Conservation (phyloP, 2,113 vertebrate species). For the Ramphastos sulfuratus region DNA sequence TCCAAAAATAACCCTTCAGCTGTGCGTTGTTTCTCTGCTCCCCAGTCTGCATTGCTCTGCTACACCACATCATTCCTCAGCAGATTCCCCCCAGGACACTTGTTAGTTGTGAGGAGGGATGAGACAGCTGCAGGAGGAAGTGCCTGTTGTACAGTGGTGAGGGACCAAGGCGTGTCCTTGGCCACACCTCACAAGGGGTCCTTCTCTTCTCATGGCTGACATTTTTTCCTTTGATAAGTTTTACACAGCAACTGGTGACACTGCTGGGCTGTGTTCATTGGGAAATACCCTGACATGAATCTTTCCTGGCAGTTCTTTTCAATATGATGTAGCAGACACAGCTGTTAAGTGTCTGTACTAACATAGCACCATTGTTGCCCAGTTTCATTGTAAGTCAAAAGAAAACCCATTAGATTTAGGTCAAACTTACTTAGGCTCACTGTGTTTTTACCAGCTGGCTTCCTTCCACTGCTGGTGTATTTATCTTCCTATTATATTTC, state of each 20-base stretch:
- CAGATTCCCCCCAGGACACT: neutral
- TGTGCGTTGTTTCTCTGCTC: neutral
- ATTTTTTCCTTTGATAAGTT: neutral
- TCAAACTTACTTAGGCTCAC: neutral
- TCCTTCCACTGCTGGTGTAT: neutral
- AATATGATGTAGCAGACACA: neutral
- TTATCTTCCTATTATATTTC: neutral
- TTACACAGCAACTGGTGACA: neutral
- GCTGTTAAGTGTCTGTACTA: neutral
- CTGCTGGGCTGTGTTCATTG: neutral
- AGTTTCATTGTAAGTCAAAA: neutral
- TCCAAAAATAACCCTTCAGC: conserved; percentile 37
- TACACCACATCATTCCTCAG: conserved; percentile 4
- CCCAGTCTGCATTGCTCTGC: neutral
- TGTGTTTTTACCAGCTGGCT: neutral
- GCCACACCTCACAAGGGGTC: neutral
- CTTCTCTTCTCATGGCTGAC: neutral
- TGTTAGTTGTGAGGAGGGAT: neutral
- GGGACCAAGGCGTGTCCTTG: accelerated
- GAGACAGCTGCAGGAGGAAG: neutral
- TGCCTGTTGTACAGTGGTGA: accelerated
- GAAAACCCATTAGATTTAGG: neutral
- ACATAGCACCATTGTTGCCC: neutral
- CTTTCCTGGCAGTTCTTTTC: neutral
- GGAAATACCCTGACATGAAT: neutral